Percentiles rank a stretch among this genome's conserved stretches.
These are phyloP conservation scores for Cervus canadensis DNA, from an alignment of 2,113 vertebrate species.

Conservation along the genomic window DNA sequence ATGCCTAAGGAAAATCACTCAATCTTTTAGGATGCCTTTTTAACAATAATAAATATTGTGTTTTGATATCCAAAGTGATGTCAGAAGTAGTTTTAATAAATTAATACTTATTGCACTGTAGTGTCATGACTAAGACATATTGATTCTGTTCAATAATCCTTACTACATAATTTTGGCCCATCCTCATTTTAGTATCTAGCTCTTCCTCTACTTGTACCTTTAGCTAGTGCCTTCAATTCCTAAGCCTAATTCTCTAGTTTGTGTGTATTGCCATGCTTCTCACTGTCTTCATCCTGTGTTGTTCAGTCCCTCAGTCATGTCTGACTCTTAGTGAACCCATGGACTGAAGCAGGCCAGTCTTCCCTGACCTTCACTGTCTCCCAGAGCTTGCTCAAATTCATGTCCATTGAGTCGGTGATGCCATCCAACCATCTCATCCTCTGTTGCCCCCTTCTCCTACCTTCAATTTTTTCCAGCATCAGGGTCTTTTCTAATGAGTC, in stretches of 20 bases:
- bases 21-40: not conserved
- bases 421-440: not conserved
- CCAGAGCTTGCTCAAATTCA: not conserved
- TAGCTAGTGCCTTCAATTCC: not conserved
- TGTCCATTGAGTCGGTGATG: not conserved
- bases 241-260: not conserved
- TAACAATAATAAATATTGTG: not conserved
- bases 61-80: not conserved
- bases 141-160: not conserved
- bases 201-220: not conserved
- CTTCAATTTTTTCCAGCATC: not conserved
- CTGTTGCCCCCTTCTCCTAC: not conserved
- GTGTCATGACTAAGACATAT: not conserved
- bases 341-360: not conserved
- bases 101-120: not conserved
- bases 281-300: not conserved
- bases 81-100: not conserved
- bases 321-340: not conserved
- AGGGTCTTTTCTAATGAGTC: not conserved
- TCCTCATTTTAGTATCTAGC: not conserved
- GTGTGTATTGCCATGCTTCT: not conserved
- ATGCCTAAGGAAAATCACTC: not conserved
- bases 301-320: accelerated
- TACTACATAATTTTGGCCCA: not conserved
- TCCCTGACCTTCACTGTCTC: not conserved